Percentiles rank a stretch among this genome's conserved stretches.
Evolutionary conservation across 2,888 invertebrate species (phyloP).

Genomic region (Drosophila bunnanda): DNA sequence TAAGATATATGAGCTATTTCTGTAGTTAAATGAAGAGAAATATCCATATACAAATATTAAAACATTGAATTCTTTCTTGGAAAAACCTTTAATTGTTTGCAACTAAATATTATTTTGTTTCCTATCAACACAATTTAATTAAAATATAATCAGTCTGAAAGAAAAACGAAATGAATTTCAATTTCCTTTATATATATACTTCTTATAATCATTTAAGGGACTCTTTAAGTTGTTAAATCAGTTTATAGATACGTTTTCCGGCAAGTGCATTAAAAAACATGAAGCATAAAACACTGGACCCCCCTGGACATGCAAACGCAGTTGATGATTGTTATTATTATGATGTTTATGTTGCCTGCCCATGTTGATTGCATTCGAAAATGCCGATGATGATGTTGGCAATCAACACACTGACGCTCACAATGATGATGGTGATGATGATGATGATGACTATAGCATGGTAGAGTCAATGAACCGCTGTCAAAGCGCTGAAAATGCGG

Average conservation of each 20-base stretch:
- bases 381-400: conserved; percentile 52
- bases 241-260: not conserved
- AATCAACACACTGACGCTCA: conserved; percentile 39
- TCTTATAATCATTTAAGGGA: not conserved
- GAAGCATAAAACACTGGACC: conserved; percentile 36
- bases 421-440: conserved; percentile 46
- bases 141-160: too few relatives aligned
- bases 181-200: too few relatives aligned
- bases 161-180: too few relatives aligned
- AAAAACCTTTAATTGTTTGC: not conserved
- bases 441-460: conserved; percentile 48
- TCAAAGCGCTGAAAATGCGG: conserved; percentile 44
- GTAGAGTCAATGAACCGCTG: conserved; percentile 68
- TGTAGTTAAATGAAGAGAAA: too few relatives aligned
- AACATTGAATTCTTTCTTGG: not conserved
- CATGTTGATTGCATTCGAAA: conserved; percentile 72
- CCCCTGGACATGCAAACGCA: conserved; percentile 47
- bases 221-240: not conserved
- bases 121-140: not conserved
- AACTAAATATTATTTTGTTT: not conserved
- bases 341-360: conserved; percentile 65
- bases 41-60: not conserved
- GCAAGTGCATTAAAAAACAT: conserved; percentile 12
- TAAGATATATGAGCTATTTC: not conserved
- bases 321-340: conserved; percentile 60